Evolutionary conservation across 2,888 invertebrate species (phyloP), one percentile per base, ranked within the genome.

Genomic region (Pimpla rufipes): DNA sequence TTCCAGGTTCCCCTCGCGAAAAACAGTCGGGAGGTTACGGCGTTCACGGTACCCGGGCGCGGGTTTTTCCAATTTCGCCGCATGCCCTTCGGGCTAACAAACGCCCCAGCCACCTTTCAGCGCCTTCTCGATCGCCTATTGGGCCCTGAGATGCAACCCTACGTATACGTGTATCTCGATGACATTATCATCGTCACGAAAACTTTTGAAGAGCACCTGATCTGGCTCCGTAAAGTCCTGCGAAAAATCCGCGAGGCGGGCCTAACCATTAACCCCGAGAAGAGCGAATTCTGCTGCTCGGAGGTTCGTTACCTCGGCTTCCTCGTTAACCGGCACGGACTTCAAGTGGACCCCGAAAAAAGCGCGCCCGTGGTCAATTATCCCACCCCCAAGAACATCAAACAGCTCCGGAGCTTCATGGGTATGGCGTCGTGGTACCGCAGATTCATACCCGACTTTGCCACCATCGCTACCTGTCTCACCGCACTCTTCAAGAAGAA

Each of bases 51-150:
- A 0, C 89, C 89, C 0, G 83, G 83, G 6, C 70, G 85, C 29
- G 90, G 90, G 0, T 81, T 87, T 71, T 90, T 84, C 62, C 87
- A 91, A n/a, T 92, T 91, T 55, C 68, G 52, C 0, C 79, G 87
- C 2, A 87, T 91, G 87, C 90, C 90, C 0, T 90, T 90, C 66
- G 79, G 90, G 55, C 76, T 90, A 75, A 82, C 85, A 70, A 76
- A 88, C 52, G 86, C 87, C 0, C 89, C 90, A 0, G 88, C 90
- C 0, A 90, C 90, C 1, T 91, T 86, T 67, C 90, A 90, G 70
- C 76, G 89, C 0, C 57, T 90, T 7, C 82, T 91, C 0, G 90
- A 91, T 37, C 66, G 62, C 5, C 73, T 91, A 1, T 64, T 90
- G 0, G 88, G 88, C 0, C 75, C 86, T 2, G 83, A 84, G 7